These are phyloP conservation scores for Cotesia glomerata DNA, from an alignment of 1,140 invertebrate genomes.

Conservation along the genomic window DNA sequence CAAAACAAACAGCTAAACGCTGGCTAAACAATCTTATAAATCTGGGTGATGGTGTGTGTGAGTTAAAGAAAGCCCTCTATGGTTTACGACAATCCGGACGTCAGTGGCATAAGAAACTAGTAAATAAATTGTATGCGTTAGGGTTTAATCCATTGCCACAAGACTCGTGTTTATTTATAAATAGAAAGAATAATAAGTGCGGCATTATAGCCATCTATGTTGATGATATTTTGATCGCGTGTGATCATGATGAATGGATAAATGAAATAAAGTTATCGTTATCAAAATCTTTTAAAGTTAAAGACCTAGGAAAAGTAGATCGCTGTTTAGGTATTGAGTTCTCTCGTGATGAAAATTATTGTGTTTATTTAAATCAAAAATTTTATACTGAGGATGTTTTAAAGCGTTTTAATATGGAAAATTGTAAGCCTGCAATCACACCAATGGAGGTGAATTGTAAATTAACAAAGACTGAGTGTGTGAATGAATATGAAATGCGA, in stretches of 20 bases:
- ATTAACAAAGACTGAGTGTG: neutral
- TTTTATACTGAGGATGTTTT: conserved; percentile 7
- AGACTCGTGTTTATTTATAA: conserved; percentile 34
- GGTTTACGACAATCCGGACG: neutral
- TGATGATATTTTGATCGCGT: conserved; percentile 33
- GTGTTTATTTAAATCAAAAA: conserved; percentile 17
- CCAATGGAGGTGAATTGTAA: conserved; percentile 11
- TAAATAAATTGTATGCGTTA: conserved; percentile 14
- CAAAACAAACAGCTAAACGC: too few species aligned
- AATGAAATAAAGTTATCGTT: conserved; percentile 92
- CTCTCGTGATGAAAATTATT: neutral
- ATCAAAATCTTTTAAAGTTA: conserved; percentile 67
- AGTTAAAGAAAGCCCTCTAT: neutral
- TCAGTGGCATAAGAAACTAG: neutral
- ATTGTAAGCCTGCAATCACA: conserved; percentile 27
- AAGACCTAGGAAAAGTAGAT: conserved; percentile 22
- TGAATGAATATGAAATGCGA: neutral
- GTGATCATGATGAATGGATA: conserved; percentile 68
- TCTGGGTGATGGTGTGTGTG: neutral
- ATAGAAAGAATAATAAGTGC: conserved; percentile 21
- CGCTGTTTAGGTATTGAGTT: conserved; percentile 33
- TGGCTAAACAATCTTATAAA: neutral
- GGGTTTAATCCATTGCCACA: conserved; percentile 17
- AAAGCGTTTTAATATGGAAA: conserved; percentile 24
- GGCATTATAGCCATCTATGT: conserved; percentile 36